phyloP scores from a whole-genome alignment of 2,113 vertebrate species.

The Lethenteron camtschaticum region DNA sequence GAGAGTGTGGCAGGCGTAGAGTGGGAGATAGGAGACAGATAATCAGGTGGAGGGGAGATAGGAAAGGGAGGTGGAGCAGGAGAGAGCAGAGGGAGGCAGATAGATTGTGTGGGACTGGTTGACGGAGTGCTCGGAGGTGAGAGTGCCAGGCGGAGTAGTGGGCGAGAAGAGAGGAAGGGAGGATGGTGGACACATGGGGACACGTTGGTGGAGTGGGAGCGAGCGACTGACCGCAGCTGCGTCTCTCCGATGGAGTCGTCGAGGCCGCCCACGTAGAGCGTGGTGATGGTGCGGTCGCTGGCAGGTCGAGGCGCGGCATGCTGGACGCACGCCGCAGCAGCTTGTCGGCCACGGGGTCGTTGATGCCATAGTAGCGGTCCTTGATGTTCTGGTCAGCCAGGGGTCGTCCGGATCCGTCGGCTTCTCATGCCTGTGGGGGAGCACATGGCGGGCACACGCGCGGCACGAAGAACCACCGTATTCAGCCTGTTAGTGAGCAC shows the following conservation, averaged over 20 bases:
- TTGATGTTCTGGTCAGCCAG: conserved; percentile 97
- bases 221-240: conserved; percentile 53
- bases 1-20: too few species aligned
- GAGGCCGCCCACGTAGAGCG: conserved; percentile 74
- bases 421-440: conserved; percentile 54
- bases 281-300: conserved; percentile 82
- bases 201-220: neutral
- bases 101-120: neutral
- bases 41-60: neutral
- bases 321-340: conserved; percentile 75
- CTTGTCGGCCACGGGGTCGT: conserved; percentile 90
- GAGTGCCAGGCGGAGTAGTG: neutral
- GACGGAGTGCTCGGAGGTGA: too few species aligned
- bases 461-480: too few species aligned
- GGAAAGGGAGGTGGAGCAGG: neutral
- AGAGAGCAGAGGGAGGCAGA: neutral
- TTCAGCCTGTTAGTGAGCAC: too few species aligned
- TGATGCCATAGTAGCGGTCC: conserved; percentile 89
- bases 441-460: too few species aligned
- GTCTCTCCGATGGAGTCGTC: conserved; percentile 78
- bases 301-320: conserved; percentile 81
- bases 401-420: conserved; percentile 88
- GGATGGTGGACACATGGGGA: neutral
- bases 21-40: too few species aligned
- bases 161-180: neutral